Percentiles rank a stretch among this genome's conserved stretches.
Evolutionary conservation across 2,888 invertebrate genomes (phyloP).

Genomic region (Polydrusus cervinus): DNA sequence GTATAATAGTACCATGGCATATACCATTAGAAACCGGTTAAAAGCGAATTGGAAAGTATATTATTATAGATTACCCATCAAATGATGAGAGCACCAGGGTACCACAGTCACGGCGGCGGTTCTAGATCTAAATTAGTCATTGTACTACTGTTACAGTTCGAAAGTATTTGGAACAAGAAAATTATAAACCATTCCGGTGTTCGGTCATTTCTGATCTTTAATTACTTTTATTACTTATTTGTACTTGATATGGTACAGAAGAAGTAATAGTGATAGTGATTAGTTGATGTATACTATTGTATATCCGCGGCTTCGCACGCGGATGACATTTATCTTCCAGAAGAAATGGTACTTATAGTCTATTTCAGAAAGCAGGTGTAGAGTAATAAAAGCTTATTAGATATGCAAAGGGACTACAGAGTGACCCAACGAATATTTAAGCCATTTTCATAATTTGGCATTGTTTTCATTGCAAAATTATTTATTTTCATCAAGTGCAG

Average conservation of each 20-base stretch:
- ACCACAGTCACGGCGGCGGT: constrained; percentile 26
- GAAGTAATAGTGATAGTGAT: not conserved
- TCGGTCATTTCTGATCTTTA: not conserved
- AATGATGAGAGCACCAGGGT: constrained; percentile 20
- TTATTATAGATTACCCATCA: constrained; percentile 11
- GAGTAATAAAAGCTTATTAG: too few species aligned
- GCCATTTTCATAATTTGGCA: too few species aligned
- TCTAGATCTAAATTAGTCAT: constrained; percentile 24
- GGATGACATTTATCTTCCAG: too few species aligned
- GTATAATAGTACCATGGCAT: too few species aligned
- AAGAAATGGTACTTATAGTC: too few species aligned
- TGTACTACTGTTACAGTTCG: constrained; percentile 29
- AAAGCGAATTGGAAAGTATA: constrained; percentile 15
- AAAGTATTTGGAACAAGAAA: constrained; percentile 29
- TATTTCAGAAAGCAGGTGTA: too few species aligned
- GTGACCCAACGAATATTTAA: too few species aligned
- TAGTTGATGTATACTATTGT: not conserved
- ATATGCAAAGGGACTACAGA: too few species aligned
- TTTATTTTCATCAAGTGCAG: too few species aligned
- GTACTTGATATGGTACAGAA: not conserved
- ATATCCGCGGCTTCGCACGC: too few species aligned
- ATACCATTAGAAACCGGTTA: constrained; percentile 19
- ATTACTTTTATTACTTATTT: constrained; percentile 1
- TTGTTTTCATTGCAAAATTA: too few species aligned
- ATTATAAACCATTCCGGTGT: not conserved